A percentile compares a stretch with the other conserved stretches of the same genome.
phyloP scores from a whole-genome alignment of 2,797 vertebrate genomes.

The Tangara arthus region DNA sequence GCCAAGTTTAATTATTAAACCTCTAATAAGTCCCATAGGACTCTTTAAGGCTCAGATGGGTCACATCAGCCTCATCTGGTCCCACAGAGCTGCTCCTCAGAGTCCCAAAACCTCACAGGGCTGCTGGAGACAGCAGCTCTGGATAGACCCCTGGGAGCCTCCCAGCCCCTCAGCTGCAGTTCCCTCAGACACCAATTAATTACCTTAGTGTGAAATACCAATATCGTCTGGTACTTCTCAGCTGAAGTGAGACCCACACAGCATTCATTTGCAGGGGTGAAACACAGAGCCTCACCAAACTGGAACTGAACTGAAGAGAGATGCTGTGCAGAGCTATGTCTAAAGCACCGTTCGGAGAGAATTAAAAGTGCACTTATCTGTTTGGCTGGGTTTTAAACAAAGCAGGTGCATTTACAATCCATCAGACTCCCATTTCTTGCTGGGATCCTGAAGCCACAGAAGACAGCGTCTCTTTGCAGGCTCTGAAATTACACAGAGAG shows the following conservation, averaged over 20 bases:
- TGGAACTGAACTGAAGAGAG: neutral
- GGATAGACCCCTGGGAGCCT: neutral
- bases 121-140: neutral
- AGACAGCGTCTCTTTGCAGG: neutral
- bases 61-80: neutral
- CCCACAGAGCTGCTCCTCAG: neutral
- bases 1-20: slow-evolving; percentile 25
- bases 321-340: neutral
- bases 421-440: slow-evolving; percentile 29
- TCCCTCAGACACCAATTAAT: neutral
- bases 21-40: slow-evolving; percentile 19
- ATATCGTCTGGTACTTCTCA: neutral
- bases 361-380: slow-evolving; percentile 66
- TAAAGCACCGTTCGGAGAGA: neutral
- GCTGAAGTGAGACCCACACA: neutral
- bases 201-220: neutral
- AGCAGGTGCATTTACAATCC: slow-evolving; percentile 23
- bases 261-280: neutral
- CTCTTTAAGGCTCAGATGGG: neutral
- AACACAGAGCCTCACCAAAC: neutral
- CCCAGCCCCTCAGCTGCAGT: neutral
- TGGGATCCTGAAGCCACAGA: neutral
- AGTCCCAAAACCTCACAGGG: neutral
- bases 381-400: slow-evolving; percentile 33
- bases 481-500: slow-evolving; percentile 22